A percentile compares a stretch with the other conserved stretches of the same genome.
phyloP scores from a whole-genome alignment of 2,113 vertebrate genomes.

The Xenopus laevis region DNA sequence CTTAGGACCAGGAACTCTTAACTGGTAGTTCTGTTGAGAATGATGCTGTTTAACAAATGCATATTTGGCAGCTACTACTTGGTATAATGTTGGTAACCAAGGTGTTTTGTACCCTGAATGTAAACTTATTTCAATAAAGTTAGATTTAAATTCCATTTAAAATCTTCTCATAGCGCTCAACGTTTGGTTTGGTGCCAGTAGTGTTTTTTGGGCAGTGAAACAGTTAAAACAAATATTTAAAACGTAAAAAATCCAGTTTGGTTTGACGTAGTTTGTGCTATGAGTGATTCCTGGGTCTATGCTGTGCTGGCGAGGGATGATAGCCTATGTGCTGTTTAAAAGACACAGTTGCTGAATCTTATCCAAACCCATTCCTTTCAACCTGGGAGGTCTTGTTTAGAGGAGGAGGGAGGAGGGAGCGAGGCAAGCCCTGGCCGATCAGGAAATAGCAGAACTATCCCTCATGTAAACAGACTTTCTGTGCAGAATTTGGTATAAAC shows the following conservation, averaged over 20 bases:
- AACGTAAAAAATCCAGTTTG: not conserved
- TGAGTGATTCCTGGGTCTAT: slow-evolving; percentile 3
- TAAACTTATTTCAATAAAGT: no score
- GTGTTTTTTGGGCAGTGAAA: not conserved
- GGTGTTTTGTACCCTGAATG: no score
- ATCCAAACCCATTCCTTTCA: slow-evolving; percentile 16
- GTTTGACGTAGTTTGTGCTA: slow-evolving; percentile 33
- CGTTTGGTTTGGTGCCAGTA: no score
- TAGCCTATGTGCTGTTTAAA: slow-evolving; percentile 21
- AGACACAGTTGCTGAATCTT: slow-evolving; percentile 34
- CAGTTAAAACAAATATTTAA: slow-evolving; percentile 20
- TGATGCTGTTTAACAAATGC: no score
- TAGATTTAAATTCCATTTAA: no score
- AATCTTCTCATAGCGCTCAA: no score
- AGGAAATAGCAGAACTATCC: slow-evolving; percentile 72
- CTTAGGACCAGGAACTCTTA: no score
- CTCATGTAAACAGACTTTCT: slow-evolving; percentile 79
- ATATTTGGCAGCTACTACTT: no score
- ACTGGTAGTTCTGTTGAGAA: no score
- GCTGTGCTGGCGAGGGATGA: slow-evolving; percentile 24
- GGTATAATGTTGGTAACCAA: no score
- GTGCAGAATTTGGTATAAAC: slow-evolving; percentile 73
- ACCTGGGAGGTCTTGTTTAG: slow-evolving; percentile 80
- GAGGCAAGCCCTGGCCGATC: slow-evolving; percentile 53
- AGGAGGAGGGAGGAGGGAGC: slow-evolving; percentile 28